Percentiles rank a stretch among this genome's conserved stretches.
Conservation (phyloP, 2,888 invertebrate genomes). For the Rhopalosiphum nymphaeae region DNA sequence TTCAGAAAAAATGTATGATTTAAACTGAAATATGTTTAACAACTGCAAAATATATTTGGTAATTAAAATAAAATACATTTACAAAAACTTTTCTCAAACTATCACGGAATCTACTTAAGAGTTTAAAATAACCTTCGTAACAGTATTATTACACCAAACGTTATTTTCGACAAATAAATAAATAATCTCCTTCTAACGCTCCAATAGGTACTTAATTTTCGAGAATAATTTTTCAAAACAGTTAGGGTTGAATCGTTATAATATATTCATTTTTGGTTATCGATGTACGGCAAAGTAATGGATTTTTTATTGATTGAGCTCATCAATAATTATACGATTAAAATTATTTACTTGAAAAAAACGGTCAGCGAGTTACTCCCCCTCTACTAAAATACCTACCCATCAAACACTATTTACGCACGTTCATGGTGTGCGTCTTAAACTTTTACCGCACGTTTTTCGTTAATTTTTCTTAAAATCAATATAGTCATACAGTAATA, state of each 20-base stretch:
- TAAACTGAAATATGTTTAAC: not conserved
- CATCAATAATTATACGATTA: not conserved
- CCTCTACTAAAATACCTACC: not conserved
- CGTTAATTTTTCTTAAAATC: not conserved
- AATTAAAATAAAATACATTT: not conserved
- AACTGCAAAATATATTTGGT: not conserved
- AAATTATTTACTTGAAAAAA: not conserved
- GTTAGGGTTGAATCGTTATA: not conserved
- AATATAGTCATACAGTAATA: not conserved
- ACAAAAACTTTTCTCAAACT: not conserved
- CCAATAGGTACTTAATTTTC: not conserved
- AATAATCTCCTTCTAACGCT: not conserved
- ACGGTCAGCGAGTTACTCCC: not conserved
- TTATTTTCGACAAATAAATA: not conserved
- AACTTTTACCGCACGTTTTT: not conserved
- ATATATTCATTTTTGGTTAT: not conserved
- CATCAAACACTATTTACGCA: not conserved
- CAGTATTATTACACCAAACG: not conserved
- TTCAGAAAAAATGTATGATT: not conserved
- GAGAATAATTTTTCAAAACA: not conserved
- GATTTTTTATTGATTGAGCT: not conserved
- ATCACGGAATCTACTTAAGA: not conserved
- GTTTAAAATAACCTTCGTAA: not conserved
- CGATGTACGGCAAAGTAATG: not conserved
- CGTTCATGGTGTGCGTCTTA: not conserved